These are phyloP conservation scores for Torymus texanus DNA, from an alignment of 2,888 invertebrate genomes.

Conservation along the genomic window DNA sequence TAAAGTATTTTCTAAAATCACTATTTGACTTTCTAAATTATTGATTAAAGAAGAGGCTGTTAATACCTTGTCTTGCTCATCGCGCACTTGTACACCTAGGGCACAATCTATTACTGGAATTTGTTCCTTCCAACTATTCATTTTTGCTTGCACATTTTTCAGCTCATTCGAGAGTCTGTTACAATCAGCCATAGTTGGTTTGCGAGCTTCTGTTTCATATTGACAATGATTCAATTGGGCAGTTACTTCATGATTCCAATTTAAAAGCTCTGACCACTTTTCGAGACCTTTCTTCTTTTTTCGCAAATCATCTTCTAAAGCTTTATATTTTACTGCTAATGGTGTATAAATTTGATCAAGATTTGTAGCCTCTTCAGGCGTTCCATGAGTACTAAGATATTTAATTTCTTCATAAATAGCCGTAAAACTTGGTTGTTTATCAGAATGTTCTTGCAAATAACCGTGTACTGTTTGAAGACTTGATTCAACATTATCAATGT, in stretches of 20 bases:
- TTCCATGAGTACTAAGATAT: constrained; percentile 82
- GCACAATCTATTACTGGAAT: constrained; percentile 83
- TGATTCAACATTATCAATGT: constrained; percentile 87
- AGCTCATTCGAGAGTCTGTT: constrained; percentile 83
- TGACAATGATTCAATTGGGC: constrained; percentile 88
- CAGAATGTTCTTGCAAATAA: constrained; percentile 88
- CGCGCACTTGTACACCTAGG: constrained; percentile 82
- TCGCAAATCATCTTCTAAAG: constrained; percentile 84
- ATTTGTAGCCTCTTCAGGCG: constrained; percentile 84
- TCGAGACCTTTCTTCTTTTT: constrained; percentile 85
- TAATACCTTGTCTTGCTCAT: constrained; percentile 83
- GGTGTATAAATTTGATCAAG: constrained; percentile 86
- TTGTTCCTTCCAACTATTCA: constrained; percentile 83
- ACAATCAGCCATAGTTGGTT: constrained; percentile 83
- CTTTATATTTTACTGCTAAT: constrained; percentile 86
- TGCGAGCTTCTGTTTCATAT: constrained; percentile 86
- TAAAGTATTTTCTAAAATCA: constrained; percentile 81
- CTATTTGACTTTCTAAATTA: constrained; percentile 84
- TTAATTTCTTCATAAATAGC: constrained; percentile 90
- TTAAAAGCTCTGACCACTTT: constrained; percentile 89
- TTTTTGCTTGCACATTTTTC: constrained; percentile 81
- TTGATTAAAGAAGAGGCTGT: constrained; percentile 84
- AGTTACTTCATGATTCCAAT: constrained; percentile 87
- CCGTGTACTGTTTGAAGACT: constrained; percentile 87
- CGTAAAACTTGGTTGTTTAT: constrained; percentile 86